These are phyloP conservation scores for Triops longicaudatus DNA, from an alignment of 1,140 invertebrate genomes.

Conservation along the genomic window DNA sequence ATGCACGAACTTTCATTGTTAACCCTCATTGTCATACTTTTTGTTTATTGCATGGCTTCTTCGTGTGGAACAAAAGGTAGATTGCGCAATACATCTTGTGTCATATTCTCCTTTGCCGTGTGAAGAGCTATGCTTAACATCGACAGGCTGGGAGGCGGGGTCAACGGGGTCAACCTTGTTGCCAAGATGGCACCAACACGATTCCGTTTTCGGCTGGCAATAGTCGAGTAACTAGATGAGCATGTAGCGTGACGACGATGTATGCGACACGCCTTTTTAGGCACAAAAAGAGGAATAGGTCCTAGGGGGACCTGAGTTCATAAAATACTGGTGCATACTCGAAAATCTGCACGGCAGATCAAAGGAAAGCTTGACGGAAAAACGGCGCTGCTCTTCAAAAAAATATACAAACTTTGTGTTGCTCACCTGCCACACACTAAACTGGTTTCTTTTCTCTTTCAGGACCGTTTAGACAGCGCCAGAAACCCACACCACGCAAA, in stretches of 20 bases:
- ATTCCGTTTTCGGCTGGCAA: not conserved
- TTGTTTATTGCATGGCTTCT: no score
- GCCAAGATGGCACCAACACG: not conserved
- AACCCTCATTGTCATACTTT: no score
- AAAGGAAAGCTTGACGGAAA: not conserved
- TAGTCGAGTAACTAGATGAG: not conserved
- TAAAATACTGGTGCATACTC: no score
- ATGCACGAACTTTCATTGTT: no score
- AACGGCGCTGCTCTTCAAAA: not conserved
- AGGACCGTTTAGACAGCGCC: no score
- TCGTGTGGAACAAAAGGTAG: no score
- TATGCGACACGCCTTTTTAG: not conserved
- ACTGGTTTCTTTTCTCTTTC: no score
- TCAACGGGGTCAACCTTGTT: not conserved
- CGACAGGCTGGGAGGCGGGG: not conserved
- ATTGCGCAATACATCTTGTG: no score
- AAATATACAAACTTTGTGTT: not conserved
- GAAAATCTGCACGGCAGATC: not conserved
- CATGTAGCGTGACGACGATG: constrained; percentile 5
- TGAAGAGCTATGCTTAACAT: not conserved
- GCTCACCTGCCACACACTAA: not conserved
- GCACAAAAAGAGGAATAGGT: not conserved
- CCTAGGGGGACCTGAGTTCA: not conserved
- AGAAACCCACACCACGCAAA: not conserved
- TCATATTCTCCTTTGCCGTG: no score